Percentiles rank a stretch among this genome's conserved stretches.
Evolutionary conservation across 2,888 invertebrate genomes (phyloP).

Genomic region (Eulithis testata): DNA sequence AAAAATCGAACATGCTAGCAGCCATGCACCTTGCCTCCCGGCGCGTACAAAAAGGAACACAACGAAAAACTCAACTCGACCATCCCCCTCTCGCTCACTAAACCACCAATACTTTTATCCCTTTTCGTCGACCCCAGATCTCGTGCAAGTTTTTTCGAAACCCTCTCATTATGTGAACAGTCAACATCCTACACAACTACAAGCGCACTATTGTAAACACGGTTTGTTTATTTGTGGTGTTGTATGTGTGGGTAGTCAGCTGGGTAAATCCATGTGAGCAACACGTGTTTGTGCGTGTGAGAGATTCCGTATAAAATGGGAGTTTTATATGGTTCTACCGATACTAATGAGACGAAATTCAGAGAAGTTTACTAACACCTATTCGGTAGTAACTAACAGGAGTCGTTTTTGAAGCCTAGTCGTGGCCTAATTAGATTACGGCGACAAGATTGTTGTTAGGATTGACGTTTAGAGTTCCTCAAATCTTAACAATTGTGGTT

Average conservation of each 20-base stretch:
- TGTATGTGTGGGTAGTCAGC: slow-evolving; percentile 73
- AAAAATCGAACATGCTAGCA: slow-evolving; percentile 67
- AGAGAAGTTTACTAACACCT: not conserved
- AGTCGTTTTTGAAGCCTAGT: no score
- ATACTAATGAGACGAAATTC: slow-evolving; percentile 24
- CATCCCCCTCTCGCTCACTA: slow-evolving; percentile 50
- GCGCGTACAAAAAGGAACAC: slow-evolving; percentile 74
- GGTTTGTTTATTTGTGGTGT: slow-evolving; percentile 58
- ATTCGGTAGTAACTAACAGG: no score
- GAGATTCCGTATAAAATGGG: slow-evolving; percentile 33
- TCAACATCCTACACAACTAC: slow-evolving; percentile 64
- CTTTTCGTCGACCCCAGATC: slow-evolving; percentile 62
- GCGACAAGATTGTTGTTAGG: no score
- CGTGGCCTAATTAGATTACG: no score
- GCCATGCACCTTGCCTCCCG: slow-evolving; percentile 78
- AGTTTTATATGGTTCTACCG: slow-evolving; percentile 32
- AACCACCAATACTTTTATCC: slow-evolving; percentile 45
- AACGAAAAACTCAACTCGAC: slow-evolving; percentile 59
- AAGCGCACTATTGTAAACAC: slow-evolving; percentile 55
- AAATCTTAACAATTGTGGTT: no score
- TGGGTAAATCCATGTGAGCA: slow-evolving; percentile 62
- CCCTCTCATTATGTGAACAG: slow-evolving; percentile 75
- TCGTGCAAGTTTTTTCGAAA: slow-evolving; percentile 75
- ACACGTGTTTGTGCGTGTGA: slow-evolving; percentile 53
- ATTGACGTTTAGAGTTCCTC: no score